Percentiles rank a stretch among this genome's conserved stretches.
Conservation (phyloP, 2,888 invertebrate genomes). For the Arrhopalites spinosus region DNA sequence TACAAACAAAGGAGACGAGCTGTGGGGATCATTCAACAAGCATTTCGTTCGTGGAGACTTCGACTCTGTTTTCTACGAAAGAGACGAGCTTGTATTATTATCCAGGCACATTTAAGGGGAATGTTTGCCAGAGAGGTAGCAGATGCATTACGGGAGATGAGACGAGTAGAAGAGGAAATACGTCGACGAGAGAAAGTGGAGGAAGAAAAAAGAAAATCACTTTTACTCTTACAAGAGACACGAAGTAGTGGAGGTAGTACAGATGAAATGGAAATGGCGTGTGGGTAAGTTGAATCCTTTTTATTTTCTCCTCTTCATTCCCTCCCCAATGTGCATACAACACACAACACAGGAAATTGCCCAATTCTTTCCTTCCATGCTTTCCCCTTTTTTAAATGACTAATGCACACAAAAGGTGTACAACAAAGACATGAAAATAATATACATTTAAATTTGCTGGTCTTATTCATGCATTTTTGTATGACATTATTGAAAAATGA, state of each 20-base stretch:
- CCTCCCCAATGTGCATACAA: neutral
- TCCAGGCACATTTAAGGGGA: conserved; percentile 83
- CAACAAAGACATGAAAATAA: too few species aligned
- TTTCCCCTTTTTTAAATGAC: too few species aligned
- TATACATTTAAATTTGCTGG: too few species aligned
- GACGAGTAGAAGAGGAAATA: conserved; percentile 83
- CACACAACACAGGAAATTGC: neutral
- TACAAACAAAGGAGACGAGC: conserved; percentile 71
- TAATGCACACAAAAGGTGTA: too few species aligned
- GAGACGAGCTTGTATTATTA: conserved; percentile 81
- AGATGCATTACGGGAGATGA: conserved; percentile 83
- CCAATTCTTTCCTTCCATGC: neutral
- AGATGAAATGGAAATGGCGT: conserved; percentile 37
- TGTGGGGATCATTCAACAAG: conserved; percentile 77
- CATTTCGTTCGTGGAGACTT: conserved; percentile 82
- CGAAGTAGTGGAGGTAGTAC: conserved; percentile 23
- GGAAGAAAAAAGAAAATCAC: conserved; percentile 67
- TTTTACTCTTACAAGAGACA: conserved; percentile 30
- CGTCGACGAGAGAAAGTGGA: conserved; percentile 75
- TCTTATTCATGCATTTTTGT: too few species aligned
- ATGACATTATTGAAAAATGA: too few species aligned
- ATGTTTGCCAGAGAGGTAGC: conserved; percentile 89
- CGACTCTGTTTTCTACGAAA: conserved; percentile 78
- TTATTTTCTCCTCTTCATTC: too few species aligned
- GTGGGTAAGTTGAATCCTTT: conserved; percentile 31